Percentiles rank a stretch among this genome's conserved stretches.
phyloP scores from a whole-genome alignment of 2,113 vertebrate genomes.

The Scalopus aquaticus region DNA sequence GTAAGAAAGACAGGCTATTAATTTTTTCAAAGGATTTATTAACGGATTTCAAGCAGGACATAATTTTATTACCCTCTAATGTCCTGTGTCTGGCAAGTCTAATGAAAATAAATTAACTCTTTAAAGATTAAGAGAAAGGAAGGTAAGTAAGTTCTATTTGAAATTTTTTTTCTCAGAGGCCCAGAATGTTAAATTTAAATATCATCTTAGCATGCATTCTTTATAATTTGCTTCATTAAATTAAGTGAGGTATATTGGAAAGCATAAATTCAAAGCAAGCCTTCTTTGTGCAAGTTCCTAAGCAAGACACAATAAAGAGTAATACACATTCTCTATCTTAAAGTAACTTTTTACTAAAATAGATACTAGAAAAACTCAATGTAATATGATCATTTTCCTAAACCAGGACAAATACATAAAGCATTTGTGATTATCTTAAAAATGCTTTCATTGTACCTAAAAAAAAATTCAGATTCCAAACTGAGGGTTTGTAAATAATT shows the following conservation, averaged over 20 bases:
- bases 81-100: background rate
- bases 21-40: slow-evolving; percentile 37
- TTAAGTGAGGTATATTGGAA: background rate
- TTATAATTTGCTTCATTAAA: background rate
- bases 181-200: slow-evolving; percentile 35
- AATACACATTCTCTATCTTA: background rate
- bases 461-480: background rate
- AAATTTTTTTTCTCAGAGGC: slow-evolving; percentile 33
- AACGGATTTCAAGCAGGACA: slow-evolving; percentile 16
- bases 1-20: slow-evolving; percentile 28
- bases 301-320: background rate
- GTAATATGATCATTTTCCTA: background rate
- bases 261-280: background rate
- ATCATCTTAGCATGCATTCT: background rate
- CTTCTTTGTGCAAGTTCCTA: background rate
- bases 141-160: background rate
- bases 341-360: background rate
- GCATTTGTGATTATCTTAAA: background rate
- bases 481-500: background rate
- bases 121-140: slow-evolving; percentile 8
- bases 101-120: slow-evolving; percentile 43
- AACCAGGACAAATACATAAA: background rate
- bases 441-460: background rate
- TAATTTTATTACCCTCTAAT: background rate
- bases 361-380: background rate